Base-by-base conservation (phyloP, 2,113 vertebrate species). In the Aepyceros melampus region DNA sequence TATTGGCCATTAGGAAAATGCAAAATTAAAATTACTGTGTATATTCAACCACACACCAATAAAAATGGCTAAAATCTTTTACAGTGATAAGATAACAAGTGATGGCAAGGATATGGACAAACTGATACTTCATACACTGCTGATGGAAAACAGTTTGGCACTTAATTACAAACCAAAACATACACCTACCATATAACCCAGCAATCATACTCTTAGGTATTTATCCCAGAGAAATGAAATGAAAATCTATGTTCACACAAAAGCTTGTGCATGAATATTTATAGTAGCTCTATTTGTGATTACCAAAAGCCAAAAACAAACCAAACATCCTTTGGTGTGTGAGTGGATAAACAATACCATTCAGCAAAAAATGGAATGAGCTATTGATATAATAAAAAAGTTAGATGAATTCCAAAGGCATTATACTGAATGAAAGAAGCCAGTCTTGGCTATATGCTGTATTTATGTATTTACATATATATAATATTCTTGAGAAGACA, bases 221-320 rank as follows among this genome's bases (percentile, higher is more conserved):
- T 89, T 96, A 90, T 58, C 21, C 40, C 55, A 96, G 71, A 36
- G 33, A 93, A 67, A 58, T 36, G 33, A 93, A 67, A 58, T 36
- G 82, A 84, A 89, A 97, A 97, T 7, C 83, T 84, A 84, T 11
- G 7, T 71, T 96, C 55, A 88, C n/a, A 83, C 9, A 71, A 94
- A 79, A 94, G 36, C 27, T 40, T 86, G 36, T 43, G 91, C 43
- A 79, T 85, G n/a, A 60, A 91, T 79, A n/a, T 79, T 64, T 94
- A 88, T 25, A 89, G 29, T 60, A 85, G 47, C 67, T 93, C 9
- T 91, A 58, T 62, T 86, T 23, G 86, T 82, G 89, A 79, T 84
- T 45, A 83, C 31, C 31, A 58, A 40, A 93, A 92, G 27, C 16
- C 62, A 29, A 60, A 53, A 91, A 79, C 13, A 79, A 60, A 17